phyloP scores from a whole-genome alignment of 2,797 vertebrate genomes.

The Eulemur rubriventer region DNA sequence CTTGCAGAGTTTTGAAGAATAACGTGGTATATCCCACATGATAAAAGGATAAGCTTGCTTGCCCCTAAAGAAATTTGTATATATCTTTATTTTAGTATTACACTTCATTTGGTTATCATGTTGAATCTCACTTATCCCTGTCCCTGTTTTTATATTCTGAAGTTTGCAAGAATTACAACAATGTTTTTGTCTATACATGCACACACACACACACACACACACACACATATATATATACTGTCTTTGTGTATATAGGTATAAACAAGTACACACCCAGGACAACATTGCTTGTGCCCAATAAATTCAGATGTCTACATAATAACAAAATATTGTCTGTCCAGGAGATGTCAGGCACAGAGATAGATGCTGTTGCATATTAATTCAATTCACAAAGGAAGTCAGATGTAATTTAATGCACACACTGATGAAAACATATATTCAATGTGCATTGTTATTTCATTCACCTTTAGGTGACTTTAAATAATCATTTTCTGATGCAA shows the following conservation, averaged over 20 bases:
- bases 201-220: too few species aligned
- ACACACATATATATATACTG: too few species aligned
- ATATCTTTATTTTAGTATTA: not conserved
- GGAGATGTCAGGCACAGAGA: not conserved
- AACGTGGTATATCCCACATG: not conserved
- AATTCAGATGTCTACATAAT: not conserved
- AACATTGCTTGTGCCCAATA: not conserved
- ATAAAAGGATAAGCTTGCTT: not conserved
- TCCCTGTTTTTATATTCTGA: not conserved
- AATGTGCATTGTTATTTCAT: not conserved
- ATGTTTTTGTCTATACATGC: not conserved
- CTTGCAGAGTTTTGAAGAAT: not conserved
- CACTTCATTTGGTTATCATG: not conserved
- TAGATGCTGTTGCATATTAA: not conserved
- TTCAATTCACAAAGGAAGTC: not conserved
- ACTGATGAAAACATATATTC: not conserved
- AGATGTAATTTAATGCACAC: not conserved
- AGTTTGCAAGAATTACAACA: not conserved
- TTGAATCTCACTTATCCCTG: not conserved
- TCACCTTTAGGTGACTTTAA: not conserved
- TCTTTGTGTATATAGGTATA: not conserved
- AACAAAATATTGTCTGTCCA: not conserved
- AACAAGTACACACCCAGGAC: not conserved
- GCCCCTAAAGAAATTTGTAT: not conserved
- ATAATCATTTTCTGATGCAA: not conserved